A percentile compares a stretch with the other conserved stretches of the same genome.
Conservation (phyloP, 2,888 invertebrate genomes). For the Zootermopsis nevadensis region DNA sequence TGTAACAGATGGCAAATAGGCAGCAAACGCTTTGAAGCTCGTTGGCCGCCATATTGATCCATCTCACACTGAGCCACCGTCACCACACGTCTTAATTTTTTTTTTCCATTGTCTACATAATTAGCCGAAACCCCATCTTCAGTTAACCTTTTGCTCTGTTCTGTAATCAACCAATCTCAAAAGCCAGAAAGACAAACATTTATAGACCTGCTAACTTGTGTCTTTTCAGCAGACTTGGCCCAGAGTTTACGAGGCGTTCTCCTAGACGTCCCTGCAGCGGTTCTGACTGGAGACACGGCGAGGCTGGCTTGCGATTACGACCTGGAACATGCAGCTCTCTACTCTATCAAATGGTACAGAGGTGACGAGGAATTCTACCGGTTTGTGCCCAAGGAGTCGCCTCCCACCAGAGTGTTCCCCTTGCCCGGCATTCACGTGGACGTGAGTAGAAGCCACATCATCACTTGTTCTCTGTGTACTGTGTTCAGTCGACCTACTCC, state of each 20-base stretch:
- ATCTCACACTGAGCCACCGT: neutral
- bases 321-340: slow-evolving; percentile 73
- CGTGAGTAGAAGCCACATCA: slow-evolving; percentile 67
- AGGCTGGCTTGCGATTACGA: slow-evolving; percentile 70
- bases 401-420: slow-evolving; percentile 76
- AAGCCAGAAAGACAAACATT: neutral
- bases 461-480: neutral
- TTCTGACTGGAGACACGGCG: slow-evolving; percentile 67
- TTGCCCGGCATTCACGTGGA: slow-evolving; percentile 77
- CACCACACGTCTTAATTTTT: neutral
- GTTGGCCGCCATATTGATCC: neutral
- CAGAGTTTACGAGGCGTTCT: slow-evolving; percentile 45
- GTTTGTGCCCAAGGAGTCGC: slow-evolving; percentile 77
- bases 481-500: neutral
- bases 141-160: neutral
- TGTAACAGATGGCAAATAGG: too few relatives aligned
- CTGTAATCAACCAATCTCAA: neutral
- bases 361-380: slow-evolving; percentile 81
- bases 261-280: slow-evolving; percentile 66
- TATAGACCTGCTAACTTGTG: neutral
- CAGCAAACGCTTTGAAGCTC: too few relatives aligned
- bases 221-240: slow-evolving; percentile 41
- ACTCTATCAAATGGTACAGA: slow-evolving; percentile 82
- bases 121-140: slow-evolving; percentile 17
- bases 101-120: slow-evolving; percentile 26